These are phyloP conservation scores for Caenorhabditis virilis DNA, from an alignment of 2,888 invertebrate genomes.

Conservation along the genomic window DNA sequence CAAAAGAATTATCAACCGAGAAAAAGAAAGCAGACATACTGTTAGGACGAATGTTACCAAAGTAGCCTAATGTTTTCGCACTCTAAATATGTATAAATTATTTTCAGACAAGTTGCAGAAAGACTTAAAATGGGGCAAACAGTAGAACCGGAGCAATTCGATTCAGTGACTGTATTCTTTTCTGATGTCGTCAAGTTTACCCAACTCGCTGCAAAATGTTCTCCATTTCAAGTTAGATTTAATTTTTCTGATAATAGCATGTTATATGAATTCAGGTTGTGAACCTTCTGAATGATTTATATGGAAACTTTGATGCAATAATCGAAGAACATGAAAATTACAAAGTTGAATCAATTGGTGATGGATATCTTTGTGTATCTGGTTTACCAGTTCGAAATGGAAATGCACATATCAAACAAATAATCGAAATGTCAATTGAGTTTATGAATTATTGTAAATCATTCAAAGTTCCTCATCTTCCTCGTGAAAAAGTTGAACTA, in stretches of 20 bases:
- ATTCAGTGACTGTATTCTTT: conserved; percentile 64
- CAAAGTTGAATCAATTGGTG: conserved; percentile 67
- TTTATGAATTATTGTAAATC: conserved; percentile 49
- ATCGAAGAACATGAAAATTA: conserved; percentile 62
- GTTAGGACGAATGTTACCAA: conserved; percentile 61
- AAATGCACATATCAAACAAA: conserved; percentile 46
- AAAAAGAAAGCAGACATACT: conserved; percentile 63
- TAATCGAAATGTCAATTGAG: conserved; percentile 58
- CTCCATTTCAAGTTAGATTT: conserved; percentile 58
- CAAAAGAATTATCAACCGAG: conserved; percentile 60
- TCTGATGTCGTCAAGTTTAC: conserved; percentile 67
- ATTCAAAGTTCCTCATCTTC: conserved; percentile 59
- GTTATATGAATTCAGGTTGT: conserved; percentile 43
- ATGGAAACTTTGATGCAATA: conserved; percentile 60
- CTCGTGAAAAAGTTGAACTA: conserved; percentile 57
- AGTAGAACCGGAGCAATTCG: conserved; percentile 64
- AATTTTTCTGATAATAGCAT: background rate
- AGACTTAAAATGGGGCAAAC: conserved; percentile 62
- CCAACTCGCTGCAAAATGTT: conserved; percentile 58
- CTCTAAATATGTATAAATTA: background rate
- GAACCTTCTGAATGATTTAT: conserved; percentile 61
- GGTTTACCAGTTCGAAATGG: conserved; percentile 64
- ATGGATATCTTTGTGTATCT: conserved; percentile 65
- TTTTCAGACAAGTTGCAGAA: conserved; percentile 63
- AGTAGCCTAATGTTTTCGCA: conserved; percentile 20